Evolutionary conservation across 2,797 vertebrate genomes (phyloP), one percentile per base, ranked within the genome.

Genomic region (Caiman crocodilus): DNA sequence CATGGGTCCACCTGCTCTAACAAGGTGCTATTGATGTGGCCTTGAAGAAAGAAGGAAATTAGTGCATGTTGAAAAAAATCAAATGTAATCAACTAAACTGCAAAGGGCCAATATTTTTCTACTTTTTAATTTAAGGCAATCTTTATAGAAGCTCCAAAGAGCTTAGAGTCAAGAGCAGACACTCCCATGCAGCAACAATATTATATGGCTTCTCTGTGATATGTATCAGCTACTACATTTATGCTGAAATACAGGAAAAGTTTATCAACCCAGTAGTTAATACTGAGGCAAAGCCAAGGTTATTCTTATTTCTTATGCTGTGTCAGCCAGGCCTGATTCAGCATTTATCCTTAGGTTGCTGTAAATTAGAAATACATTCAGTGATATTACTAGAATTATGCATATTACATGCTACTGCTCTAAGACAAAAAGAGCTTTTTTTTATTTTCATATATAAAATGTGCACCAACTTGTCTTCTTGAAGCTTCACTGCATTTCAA

Each of bases 101-200:
- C 10, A 73, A 20, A 76, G 57, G 21, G 15, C 4, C n/a, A 5
- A 2, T 0, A 2, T 84, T 91, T 86, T 76, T 56, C 23, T 1
- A 60, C 10, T 3, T 25, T 87, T 15, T 64, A 4, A 76, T 79
- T 50, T 85, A 84, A 90, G n/a, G 26, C 67, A 85, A 75, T 14
- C 21, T 78, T 79, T 50, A 80, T n/a, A 91, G 78, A 76, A 75
- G 28, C 32, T 82, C 84, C 64, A 91, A 56, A 61, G 55, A 20
- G 25, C 32, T 0, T 1, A 82, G 32, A 71, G 7, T 25, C 10
- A 83, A 57, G 25, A n/a, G 60, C 20, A 6, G 5, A 11, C 42
- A 58, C 57, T 81, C 4, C 56, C 55, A 56, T 28, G 55, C 88
- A 15, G 57, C 28, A 74, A 20, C 7, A 32, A 69, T 15, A 83